Percentiles rank a stretch among this genome's conserved stretches.
phyloP scores from a whole-genome alignment of 2,113 vertebrate species.

The Urocynchramus pylzowi region DNA sequence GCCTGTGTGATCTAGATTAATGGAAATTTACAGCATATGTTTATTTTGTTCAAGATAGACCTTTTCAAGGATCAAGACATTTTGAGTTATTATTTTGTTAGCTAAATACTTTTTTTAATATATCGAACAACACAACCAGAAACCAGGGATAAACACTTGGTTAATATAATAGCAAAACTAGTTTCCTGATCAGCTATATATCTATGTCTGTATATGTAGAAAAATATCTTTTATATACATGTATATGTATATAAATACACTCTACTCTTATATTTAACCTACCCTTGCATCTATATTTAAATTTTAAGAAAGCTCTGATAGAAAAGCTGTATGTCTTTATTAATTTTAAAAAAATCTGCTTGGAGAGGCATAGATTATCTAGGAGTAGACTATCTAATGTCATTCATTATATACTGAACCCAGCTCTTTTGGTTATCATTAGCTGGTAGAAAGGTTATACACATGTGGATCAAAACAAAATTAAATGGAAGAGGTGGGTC shows the following conservation, averaged over 20 bases:
- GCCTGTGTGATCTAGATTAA: background rate
- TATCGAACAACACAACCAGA: background rate
- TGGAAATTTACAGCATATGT: background rate
- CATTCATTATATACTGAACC: background rate
- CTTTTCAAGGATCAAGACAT: background rate
- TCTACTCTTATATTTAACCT: background rate
- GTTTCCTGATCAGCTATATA: background rate
- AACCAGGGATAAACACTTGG: background rate
- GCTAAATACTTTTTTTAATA: background rate
- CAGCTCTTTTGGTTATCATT: background rate
- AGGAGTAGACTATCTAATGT: background rate
- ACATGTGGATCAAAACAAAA: background rate
- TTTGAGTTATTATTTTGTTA: background rate
- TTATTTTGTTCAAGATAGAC: background rate
- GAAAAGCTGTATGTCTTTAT: background rate
- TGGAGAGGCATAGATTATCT: background rate
- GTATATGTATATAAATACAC: rapidly evolving
- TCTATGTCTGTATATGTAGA: background rate
- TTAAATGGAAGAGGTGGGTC: background rate
- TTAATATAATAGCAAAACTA: background rate
- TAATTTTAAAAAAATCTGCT: background rate
- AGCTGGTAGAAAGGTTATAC: background rate
- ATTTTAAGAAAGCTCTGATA: background rate
- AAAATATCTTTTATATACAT: background rate
- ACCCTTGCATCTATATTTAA: background rate